Base-by-base conservation (phyloP, 2,888 invertebrate species). In the Neoaliturus tenellus region DNA sequence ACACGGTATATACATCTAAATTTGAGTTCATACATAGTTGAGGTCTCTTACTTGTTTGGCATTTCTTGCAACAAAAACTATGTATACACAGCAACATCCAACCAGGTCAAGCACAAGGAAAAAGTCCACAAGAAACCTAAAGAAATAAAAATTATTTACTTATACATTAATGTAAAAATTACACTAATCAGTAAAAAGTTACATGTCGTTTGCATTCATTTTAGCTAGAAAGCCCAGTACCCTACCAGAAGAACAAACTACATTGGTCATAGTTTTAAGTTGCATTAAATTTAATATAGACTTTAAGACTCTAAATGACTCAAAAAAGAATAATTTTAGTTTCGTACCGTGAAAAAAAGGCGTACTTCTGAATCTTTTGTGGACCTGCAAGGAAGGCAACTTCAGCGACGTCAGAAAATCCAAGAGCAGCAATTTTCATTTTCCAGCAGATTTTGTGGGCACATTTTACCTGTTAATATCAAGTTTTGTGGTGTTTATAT, bases 41-140 rank as follows among this genome's bases (percentile, higher is more conserved):
- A 55, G 23, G 5, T 23, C 3, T 25, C 85, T 75, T 83, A 89
- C 89, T 92, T 96, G 95, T 89, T 96, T 94, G 5, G 98, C 89
- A 90, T 97, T 98, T 87, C 94, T 95, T 0, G 98, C 94, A 25
- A 99, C 96, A 90, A 99, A 99, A 12, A 98, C 96, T 86, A 98
- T 94, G 91, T 99, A 99, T 12, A 99, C 98, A 91, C 98, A 99
- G 91, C 99, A 99, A 91, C 99, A 99, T 35, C 99, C 99, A 85
- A 98, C 92, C 87, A 99, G 94, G 90, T 99, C 99, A 85, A 98
- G 93, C 82, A 98, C 96, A 84, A 97, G 92, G 91, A 97, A 97
- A 89, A 94, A 92, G 90, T 97, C 96, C 86, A 97, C 94, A 89
- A 94, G 93, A 83, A 96, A 95, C 89, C 95, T 95, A 87, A 23